Percentiles rank a stretch among this genome's conserved stretches.
Evolutionary conservation across 2,797 vertebrate genomes (phyloP).

Genomic region (Pogoniulus pusillus): DNA sequence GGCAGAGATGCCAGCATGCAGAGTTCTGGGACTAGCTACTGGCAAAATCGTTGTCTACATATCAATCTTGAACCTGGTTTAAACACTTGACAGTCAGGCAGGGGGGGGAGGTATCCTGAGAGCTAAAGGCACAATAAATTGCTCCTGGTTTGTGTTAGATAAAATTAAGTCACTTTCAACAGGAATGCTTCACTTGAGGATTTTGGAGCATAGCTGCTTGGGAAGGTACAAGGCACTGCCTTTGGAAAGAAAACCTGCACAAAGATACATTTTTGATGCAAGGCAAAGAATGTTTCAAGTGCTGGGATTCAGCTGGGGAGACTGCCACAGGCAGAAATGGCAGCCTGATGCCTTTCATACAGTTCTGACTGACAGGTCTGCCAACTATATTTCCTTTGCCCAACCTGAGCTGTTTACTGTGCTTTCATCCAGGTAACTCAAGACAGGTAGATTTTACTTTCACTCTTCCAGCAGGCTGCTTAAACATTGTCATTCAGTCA

Average conservation of each 20-base stretch:
- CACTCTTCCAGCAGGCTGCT: neutral
- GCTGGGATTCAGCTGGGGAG: neutral
- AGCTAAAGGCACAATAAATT: slow-evolving; percentile 1
- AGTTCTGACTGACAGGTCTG: neutral
- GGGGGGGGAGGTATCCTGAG: neutral
- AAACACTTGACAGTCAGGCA: neutral
- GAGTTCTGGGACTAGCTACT: neutral
- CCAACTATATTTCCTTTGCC: neutral
- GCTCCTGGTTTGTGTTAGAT: slow-evolving; percentile 13
- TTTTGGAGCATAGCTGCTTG: neutral
- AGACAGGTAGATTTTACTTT: neutral
- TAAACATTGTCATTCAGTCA: neutral
- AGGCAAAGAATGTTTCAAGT: neutral
- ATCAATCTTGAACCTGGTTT: neutral
- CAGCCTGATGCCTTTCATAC: neutral
- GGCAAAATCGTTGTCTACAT: neutral
- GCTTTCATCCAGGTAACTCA: neutral
- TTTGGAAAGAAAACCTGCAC: neutral
- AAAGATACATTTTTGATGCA: neutral
- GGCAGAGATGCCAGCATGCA: neutral
- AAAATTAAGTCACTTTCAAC: neutral
- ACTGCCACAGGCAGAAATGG: neutral
- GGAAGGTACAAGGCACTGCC: neutral
- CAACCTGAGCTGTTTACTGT: neutral
- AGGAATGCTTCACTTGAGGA: neutral